phyloP scores from a whole-genome alignment of 2,888 invertebrate species.

The Labia minor region DNA sequence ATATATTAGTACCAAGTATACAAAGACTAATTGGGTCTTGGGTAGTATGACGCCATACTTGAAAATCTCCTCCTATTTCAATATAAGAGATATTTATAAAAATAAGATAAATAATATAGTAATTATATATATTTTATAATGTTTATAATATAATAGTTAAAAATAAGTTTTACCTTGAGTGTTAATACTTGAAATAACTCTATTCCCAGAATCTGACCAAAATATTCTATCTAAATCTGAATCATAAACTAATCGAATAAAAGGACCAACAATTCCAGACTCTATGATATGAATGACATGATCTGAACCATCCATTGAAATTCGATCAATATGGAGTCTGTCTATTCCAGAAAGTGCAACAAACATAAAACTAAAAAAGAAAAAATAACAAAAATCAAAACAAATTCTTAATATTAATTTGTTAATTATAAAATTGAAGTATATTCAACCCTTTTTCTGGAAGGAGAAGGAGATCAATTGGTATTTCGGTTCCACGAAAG shows the following conservation, averaged over 20 bases:
- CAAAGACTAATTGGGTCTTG: constrained; percentile 46
- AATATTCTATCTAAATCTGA: constrained; percentile 47
- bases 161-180: constrained; percentile 50
- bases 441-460: constrained; percentile 51
- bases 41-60: neutral
- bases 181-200: constrained; percentile 52
- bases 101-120: no score
- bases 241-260: constrained; percentile 46
- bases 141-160: no score
- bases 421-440: neutral
- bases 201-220: constrained; percentile 55
- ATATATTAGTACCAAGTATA: constrained; percentile 50
- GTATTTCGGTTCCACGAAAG: constrained; percentile 47
- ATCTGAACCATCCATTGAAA: constrained; percentile 55
- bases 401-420: constrained; percentile 8
- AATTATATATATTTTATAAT: no score
- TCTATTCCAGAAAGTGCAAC: constrained; percentile 38
- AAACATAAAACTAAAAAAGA: constrained; percentile 48
- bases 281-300: constrained; percentile 36
- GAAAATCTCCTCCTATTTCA: neutral
- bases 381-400: constrained; percentile 17
- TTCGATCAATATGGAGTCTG: constrained; percentile 49
- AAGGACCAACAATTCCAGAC: constrained; percentile 40
- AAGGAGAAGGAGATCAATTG: constrained; percentile 55
- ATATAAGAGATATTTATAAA: no score